These are phyloP conservation scores for Sebastes taczanowskii DNA, from an alignment of 2,797 vertebrate species.

Conservation along the genomic window DNA sequence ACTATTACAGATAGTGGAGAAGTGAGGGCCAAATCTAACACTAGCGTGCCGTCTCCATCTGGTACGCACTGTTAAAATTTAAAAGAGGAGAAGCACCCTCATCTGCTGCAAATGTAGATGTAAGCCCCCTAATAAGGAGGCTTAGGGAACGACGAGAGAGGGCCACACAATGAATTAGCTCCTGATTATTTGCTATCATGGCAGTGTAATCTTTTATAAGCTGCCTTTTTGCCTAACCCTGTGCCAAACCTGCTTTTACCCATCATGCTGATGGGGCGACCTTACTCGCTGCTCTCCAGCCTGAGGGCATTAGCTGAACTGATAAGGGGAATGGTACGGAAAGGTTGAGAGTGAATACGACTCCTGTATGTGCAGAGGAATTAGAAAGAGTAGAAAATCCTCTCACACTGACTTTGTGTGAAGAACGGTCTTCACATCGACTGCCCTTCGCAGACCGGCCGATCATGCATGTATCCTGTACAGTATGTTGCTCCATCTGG, in stretches of 20 bases:
- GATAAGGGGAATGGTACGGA: constrained; percentile 28
- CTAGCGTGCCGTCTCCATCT: constrained; percentile 54
- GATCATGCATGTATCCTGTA: constrained; percentile 26
- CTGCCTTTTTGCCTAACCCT: constrained; percentile 59
- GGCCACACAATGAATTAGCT: constrained; percentile 79
- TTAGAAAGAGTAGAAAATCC: constrained; percentile 30
- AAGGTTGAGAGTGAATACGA: constrained; percentile 17
- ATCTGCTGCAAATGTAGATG: constrained; percentile 77
- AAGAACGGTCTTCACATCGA: background rate
- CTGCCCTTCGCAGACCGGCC: constrained; percentile 10
- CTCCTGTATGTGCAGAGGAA: constrained; percentile 14
- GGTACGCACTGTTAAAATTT: constrained; percentile 59
- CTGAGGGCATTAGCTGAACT: constrained; percentile 35
- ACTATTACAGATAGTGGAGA: constrained; percentile 33
- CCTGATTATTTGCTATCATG: constrained; percentile 79
- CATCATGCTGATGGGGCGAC: constrained; percentile 50
- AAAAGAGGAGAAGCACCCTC: constrained; percentile 58
- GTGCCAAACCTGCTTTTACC: constrained; percentile 41
- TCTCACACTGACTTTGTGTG: constrained; percentile 11
- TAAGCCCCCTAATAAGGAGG: constrained; percentile 82
- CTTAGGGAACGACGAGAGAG: constrained; percentile 74
- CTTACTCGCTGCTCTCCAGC: constrained; percentile 36
- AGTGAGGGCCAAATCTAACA: constrained; percentile 51
- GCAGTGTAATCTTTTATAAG: constrained; percentile 79
- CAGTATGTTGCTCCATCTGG: constrained; percentile 42